Base-by-base conservation (phyloP, 2,113 vertebrate species). In the Platysteira castanea region DNA sequence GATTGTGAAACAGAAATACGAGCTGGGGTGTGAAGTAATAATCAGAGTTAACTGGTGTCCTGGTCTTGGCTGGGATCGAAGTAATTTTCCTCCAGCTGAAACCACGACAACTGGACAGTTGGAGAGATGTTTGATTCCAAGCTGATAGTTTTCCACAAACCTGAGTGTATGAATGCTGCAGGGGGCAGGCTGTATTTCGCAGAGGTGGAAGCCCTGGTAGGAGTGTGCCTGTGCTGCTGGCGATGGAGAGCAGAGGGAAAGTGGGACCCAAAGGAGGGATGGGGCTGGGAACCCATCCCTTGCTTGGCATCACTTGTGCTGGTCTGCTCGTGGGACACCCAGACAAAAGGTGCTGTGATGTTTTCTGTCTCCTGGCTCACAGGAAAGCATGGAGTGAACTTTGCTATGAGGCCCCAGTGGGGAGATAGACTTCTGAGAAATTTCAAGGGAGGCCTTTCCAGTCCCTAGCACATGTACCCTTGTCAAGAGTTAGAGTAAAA, bases 261-360 rank as follows among this genome's bases (percentile, higher is more conserved):
- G 46, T 3, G 9, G 39, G 26, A 30, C n/a, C 30, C 8, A 3
- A 17, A 33, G 27, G 61, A 28, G 77, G 3, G 2, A 15, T 2
- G 56, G 61, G 46, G 54, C 59, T 65, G 63, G 11, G 60, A 37
- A 3, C 33, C 11, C 42, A 0, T 5, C 57, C 19, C 57, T 60
- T 4, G 39, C 39, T 7, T 5, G 57, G 57, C 4, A 6, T 35
- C 70, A 0, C 52, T 21, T 2, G 10, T 18, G 74, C 39, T 53
- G 64, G 0, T 14, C 35, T 42, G 47, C 70, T 31, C 15, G 0
- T 10, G 21, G 57, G 30, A 54, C 41, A 47, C 21, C 41, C 54
- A 39, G 15, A 10, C 1, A 8, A 4, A 8, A 2, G 30, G 26
- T 9, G 41, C 46, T n/a, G 31, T 5, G n/a, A 20, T 0, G 1